Evolutionary conservation across 2,888 invertebrate genomes (phyloP), one percentile per base, ranked within the genome.

Genomic region (Arrhopalites spinosus): DNA sequence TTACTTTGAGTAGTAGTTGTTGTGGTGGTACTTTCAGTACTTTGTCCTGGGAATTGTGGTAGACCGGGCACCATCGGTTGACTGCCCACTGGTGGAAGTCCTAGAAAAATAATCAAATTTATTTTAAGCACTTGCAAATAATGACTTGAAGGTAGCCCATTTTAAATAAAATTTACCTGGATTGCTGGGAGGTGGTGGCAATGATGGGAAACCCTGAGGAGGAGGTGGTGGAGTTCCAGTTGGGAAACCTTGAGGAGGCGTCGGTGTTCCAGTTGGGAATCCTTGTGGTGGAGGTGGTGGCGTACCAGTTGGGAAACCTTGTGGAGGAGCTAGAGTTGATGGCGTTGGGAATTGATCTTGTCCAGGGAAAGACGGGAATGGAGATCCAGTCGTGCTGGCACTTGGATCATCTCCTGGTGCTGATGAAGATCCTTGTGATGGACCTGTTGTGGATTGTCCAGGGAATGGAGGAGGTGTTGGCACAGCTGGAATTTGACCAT

Each of bases 391-490:
- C 20, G 73, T 17, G n/a, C 20, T 36, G 1, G 30, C 50, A 11
- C 25, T 23, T 15, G 74, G 74, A 43, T 68, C 74, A 68, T 74
- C 74, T n/a, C 68, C 67, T 36, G 74, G 74, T 17, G 68, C 25
- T 27, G 73, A 47, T 43, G 74, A 53, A 13, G 56, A 29, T 20
- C 47, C 63, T 15, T 47, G 20, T 15, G 67, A 5, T 43, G 66
- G n/a, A n/a, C n/a, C 30, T 20, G 25, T 17, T 11, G 73, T 50
- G 1, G 68, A 56, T 25, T 36, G 36, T 72, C 64, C 71, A 43
- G 76, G 76, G 23, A 50, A 36, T 30, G 47, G 50, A 15, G 73
- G 76, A 1, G 50, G 23, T 1, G 25, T 25, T 23, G 76, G 76
- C 17, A 68, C 11, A 45, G 59, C 30, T 2, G 74, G 74, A n/a